Evolutionary conservation across 2,113 vertebrate genomes (phyloP).

Genomic region (Leuciscus idus): DNA sequence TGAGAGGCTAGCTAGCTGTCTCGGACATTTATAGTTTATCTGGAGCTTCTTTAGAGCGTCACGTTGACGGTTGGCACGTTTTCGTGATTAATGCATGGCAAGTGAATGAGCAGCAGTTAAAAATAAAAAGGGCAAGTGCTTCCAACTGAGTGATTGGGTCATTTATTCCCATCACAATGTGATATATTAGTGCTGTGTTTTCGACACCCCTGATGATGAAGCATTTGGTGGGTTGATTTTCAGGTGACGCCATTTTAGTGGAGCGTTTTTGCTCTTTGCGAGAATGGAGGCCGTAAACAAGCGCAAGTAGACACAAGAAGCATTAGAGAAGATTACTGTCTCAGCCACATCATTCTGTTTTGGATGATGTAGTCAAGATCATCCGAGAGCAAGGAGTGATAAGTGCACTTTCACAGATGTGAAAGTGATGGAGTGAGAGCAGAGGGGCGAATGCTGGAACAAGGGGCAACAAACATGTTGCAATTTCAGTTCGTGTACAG

Average conservation of each 20-base stretch:
- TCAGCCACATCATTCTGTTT: constrained; percentile 20
- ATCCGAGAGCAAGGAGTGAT: background rate
- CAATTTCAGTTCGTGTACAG: background rate
- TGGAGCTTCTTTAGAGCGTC: constrained; percentile 45
- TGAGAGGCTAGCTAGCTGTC: background rate
- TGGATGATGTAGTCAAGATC: constrained; percentile 29
- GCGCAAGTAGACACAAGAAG: background rate
- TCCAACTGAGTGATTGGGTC: constrained; percentile 71
- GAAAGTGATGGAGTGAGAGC: constrained; percentile 9
- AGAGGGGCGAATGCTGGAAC: background rate
- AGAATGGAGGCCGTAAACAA: constrained; percentile 21
- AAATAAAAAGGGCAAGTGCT: constrained; percentile 69
- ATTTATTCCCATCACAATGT: constrained; percentile 70
- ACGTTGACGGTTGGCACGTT: constrained; percentile 20
- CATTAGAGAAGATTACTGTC: constrained; percentile 4
- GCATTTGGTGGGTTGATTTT: constrained; percentile 26
- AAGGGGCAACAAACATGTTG: constrained; percentile 23
- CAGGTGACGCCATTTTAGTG: constrained; percentile 13
- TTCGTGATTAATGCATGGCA: constrained; percentile 70
- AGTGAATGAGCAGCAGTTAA: constrained; percentile 64
- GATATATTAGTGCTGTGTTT: constrained; percentile 63
- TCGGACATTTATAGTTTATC: constrained; percentile 72
- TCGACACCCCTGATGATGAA: constrained; percentile 66
- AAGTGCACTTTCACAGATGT: constrained; percentile 20
- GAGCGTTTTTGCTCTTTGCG: constrained; percentile 19